These are phyloP conservation scores for Morus bassanus DNA, from an alignment of 2,797 vertebrate genomes.

Conservation along the genomic window DNA sequence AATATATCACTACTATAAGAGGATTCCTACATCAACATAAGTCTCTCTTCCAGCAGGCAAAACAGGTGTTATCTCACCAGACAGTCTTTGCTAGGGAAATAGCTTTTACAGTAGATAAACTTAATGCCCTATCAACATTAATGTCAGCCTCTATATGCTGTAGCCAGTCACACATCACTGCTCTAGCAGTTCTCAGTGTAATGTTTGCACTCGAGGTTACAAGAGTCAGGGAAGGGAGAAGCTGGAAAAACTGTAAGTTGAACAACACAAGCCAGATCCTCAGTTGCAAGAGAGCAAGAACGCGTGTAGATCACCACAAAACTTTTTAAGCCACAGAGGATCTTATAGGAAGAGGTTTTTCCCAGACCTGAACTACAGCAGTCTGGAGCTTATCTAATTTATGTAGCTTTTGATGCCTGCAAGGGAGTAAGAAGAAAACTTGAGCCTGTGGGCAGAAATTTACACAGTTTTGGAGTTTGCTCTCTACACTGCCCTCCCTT, in stretches of 20 bases:
- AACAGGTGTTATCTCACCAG: background rate
- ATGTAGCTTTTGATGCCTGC: background rate
- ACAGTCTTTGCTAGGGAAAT: background rate
- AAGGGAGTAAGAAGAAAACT: background rate
- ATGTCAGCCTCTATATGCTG: background rate
- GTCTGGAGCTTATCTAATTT: background rate
- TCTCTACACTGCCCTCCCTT: background rate
- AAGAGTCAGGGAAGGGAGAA: background rate
- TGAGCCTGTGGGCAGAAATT: background rate
- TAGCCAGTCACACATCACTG: background rate
- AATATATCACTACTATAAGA: background rate
- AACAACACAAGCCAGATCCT: background rate
- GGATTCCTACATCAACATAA: background rate
- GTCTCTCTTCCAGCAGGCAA: background rate
- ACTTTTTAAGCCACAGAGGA: background rate
- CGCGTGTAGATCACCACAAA: fast-evolving
- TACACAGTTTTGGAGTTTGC: background rate
- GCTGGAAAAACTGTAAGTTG: background rate
- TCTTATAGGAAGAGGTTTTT: background rate
- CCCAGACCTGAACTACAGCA: background rate
- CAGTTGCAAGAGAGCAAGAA: background rate
- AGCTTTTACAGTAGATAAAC: background rate
- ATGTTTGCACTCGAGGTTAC: background rate
- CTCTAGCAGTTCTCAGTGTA: background rate
- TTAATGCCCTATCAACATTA: background rate